Base-by-base conservation (phyloP, 1,140 invertebrate genomes). In the Atta texana region DNA sequence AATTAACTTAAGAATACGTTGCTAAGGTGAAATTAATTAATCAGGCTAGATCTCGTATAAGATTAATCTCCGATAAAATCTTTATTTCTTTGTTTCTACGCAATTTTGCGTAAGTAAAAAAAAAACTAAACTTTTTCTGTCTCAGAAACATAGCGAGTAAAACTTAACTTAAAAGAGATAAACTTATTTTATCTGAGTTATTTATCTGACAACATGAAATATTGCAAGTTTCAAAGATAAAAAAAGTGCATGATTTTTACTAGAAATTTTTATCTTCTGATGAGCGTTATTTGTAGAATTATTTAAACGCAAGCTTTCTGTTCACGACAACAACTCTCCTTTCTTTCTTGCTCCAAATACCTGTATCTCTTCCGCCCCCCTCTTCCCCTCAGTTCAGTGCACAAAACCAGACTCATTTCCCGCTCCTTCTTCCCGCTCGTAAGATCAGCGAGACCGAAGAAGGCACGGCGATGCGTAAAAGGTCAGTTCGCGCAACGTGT, bases 381-480 rank as follows among this genome's bases (percentile, higher is more conserved):
- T 39, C 31, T 34, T 7, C 31, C 14, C 14, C 4, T 8, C 8
- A 12, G 14, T 82, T 64, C 16, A 61, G 14, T 49, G 39, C 39
- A 18, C 68, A 82, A 82, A 82, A 82, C 39, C 80, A 49, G 80
- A 74, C 39, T 74, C 55, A 61, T 82, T 74, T 82, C 68, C 12
- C 68, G 68, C 78, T 82, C 12, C 80, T 74, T 72, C 39, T 39
- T 72, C 24, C n/a, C 53, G 24, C 55, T 82, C 39, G 55, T 49
- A 51, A 74, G 85, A 74, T 24, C 39, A 72, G 34, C 51, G 53
- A 49, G 76, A 84, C 66, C 66, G 64, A 80, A 28, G 78, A 88
- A 88, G 76, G 76, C 66, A 90, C 86, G 76, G 61, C 72, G 72
- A 86, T 87, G 80, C 89, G 90, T 91, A 91, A 85, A 78, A 72